A percentile compares a stretch with the other conserved stretches of the same genome.
Evolutionary conservation across 2,113 vertebrate species (phyloP).

Genomic region (Empidonax traillii): DNA sequence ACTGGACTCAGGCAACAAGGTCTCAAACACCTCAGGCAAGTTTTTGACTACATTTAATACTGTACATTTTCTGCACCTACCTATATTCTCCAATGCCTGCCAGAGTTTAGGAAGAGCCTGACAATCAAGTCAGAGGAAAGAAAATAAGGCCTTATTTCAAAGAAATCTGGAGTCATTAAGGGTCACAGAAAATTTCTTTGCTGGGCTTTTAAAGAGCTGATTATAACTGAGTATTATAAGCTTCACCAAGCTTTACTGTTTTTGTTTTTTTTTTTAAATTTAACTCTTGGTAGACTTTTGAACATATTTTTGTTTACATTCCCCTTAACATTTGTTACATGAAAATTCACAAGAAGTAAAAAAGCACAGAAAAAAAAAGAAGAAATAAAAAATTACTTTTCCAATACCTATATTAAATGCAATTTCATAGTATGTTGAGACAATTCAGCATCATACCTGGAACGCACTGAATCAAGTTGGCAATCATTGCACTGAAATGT

Average conservation of each 20-base stretch:
- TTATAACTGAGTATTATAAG: not conserved
- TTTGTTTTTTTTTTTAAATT: not conserved
- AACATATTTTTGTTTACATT: not conserved
- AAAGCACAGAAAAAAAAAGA: not conserved
- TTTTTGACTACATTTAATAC: not conserved
- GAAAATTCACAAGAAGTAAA: not conserved
- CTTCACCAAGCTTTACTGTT: not conserved
- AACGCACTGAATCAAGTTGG: slow-evolving; percentile 96
- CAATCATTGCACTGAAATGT: slow-evolving; percentile 94
- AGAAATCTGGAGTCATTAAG: not conserved
- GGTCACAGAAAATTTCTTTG: not conserved
- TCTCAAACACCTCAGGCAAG: not conserved
- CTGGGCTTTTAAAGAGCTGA: not conserved
- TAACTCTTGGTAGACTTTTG: not conserved
- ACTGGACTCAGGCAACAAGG: not conserved
- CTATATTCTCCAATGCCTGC: not conserved
- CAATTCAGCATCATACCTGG: slow-evolving; percentile 78
- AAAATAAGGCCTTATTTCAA: not conserved
- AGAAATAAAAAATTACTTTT: not conserved
- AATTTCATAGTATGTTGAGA: not conserved
- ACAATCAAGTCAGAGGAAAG: not conserved
- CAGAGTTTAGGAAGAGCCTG: not conserved
- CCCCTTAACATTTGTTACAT: not conserved
- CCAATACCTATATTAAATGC: not conserved
- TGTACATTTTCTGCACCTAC: not conserved